Evolutionary conservation across 2,797 vertebrate species (phyloP), one percentile per base, ranked within the genome.

Genomic region (Sandelia bainsii): DNA sequence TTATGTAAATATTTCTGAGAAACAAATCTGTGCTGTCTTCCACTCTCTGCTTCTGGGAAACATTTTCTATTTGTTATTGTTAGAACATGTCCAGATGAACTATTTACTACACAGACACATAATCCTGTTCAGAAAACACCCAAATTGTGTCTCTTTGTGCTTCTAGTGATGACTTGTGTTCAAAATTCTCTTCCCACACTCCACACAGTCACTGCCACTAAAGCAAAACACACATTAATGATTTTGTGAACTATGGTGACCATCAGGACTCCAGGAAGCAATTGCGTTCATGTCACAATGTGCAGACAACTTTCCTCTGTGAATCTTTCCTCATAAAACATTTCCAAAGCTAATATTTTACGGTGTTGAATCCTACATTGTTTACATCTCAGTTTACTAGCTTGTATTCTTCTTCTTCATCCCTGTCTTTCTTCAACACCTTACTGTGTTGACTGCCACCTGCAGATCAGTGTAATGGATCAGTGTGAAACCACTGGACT

Each of bases 21-120:
- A 50, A 70, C 23, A 40, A 11, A 59, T 23, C 17, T 23, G n/a
- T 3, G 8, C 5, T 60, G 20, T 49, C 16, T 13, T 25, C 10
- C 16, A n/a, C 20, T 40, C 9, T 1, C 5, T 44, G 37, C n/a
- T 61, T 70, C 37, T 6, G 58, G 11, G 8, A 80, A 69, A 72
- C 37, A 25, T 13, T 39, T 32, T 32, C 5, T 49, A 22, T 32
- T 2, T 3, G 10, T 62, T 34, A 54, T 51, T 44, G 25, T 27
- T 6, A 44, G 23, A 42, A 14, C n/a, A 8, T 14, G 27, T 44
- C 34, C 29, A 54, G 29, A 14, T 3, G 12, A 0, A 16, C n/a
- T 17, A 9, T 50, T 16, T 10, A 46, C 10, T 10, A 37, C 25
- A 54, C 17, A n/a, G 45, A 23, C 17, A 27, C 23, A 56, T 10